A percentile compares a stretch with the other conserved stretches of the same genome.
phyloP scores from a whole-genome alignment of 64 coral and sea anemone genomes.

The Acropora tenuis region DNA sequence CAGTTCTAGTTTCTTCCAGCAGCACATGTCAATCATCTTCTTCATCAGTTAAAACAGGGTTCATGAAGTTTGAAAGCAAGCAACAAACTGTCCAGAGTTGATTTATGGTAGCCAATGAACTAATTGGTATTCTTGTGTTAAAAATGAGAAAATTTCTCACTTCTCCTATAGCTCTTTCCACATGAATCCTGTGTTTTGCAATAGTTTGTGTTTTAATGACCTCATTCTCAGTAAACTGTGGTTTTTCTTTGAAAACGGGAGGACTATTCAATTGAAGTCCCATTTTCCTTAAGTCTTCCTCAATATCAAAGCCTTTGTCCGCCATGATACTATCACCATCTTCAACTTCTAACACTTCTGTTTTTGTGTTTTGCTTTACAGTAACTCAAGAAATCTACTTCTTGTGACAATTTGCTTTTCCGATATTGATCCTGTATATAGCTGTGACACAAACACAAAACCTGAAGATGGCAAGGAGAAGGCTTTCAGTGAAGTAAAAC shows the following conservation, averaged over 20 bases:
- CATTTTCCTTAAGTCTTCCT: constrained; percentile 17
- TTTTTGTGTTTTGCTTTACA: neutral
- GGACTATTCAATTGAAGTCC: constrained; percentile 40
- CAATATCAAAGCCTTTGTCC: constrained; percentile 1
- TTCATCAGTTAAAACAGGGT: neutral
- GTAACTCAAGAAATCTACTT: constrained; percentile 58
- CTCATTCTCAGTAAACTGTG: constrained; percentile 15
- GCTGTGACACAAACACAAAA: neutral
- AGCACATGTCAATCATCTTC: neutral
- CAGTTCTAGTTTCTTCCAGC: neutral
- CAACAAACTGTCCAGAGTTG: constrained; percentile 40
- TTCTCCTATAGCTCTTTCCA: neutral
- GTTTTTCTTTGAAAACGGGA: constrained; percentile 6
- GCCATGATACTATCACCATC: no score
- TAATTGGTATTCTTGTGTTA: constrained; percentile 5
- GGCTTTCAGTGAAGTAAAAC: no score
- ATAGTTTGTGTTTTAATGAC: constrained; percentile 38
- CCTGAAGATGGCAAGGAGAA: neutral
- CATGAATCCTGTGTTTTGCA: constrained; percentile 38
- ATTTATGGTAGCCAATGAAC: constrained; percentile 22
- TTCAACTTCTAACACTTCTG: neutral
- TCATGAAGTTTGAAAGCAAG: neutral
- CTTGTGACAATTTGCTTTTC: constrained; percentile 51
- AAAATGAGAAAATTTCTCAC: constrained; percentile 17
- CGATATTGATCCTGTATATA: constrained; percentile 16